Percentiles rank a stretch among this genome's conserved stretches.
Evolutionary conservation across 2,113 vertebrate species (phyloP).

Genomic region (Bubalus kerabau): DNA sequence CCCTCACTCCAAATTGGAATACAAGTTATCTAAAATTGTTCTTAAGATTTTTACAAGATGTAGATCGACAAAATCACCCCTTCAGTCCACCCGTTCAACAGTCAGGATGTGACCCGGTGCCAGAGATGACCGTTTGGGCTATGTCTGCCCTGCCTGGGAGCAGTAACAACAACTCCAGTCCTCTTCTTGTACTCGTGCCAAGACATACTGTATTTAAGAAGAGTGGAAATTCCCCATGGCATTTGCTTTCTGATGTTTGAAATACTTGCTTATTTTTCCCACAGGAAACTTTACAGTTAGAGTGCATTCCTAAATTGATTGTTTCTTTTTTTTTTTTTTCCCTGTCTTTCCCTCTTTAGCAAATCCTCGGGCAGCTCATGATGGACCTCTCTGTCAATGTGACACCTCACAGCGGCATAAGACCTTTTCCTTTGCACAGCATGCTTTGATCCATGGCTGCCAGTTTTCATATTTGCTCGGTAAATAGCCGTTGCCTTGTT

Average conservation of each 20-base stretch:
- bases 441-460: background rate
- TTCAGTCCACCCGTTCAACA: background rate
- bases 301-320: conserved; percentile 3
- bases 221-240: conserved; percentile 37
- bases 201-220: background rate
- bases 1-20: background rate
- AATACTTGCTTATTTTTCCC: conserved; percentile 70
- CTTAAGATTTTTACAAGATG: background rate
- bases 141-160: background rate
- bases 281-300: conserved; percentile 63
- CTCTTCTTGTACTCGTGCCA: conserved; percentile 46
- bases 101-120: background rate
- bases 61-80: background rate
- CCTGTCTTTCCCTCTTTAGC: background rate
- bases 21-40: background rate
- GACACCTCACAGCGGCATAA: background rate
- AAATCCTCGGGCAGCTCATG: background rate
- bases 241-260: conserved; percentile 51
- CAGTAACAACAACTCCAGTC: background rate
- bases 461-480: background rate
- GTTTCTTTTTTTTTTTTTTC: background rate
- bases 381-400: background rate
- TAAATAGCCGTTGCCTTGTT: background rate
- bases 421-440: background rate
- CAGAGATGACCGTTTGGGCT: background rate